Conservation (phyloP, 2,113 vertebrate species). For the Podilymbus podiceps region DNA sequence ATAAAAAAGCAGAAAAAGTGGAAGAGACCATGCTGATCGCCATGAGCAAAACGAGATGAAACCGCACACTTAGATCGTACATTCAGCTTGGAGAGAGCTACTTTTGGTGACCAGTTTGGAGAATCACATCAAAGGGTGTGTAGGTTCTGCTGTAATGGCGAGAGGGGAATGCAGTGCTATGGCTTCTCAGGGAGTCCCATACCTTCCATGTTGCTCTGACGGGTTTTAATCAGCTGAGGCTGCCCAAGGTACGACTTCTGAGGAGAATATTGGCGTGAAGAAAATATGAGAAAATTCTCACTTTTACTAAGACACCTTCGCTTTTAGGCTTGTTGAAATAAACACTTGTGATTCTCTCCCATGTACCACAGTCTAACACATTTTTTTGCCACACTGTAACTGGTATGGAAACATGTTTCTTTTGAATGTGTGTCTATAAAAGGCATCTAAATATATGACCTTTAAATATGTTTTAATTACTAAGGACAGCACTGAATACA, state of each 20-base stretch:
- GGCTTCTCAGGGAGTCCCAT: neutral
- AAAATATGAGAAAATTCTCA: neutral
- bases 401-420: neutral
- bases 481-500: neutral
- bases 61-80: neutral
- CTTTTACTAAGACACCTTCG: neutral
- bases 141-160: rapidly evolving
- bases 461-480: neutral
- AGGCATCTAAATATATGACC: neutral
- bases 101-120: neutral
- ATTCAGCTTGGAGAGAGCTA: neutral
- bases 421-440: neutral
- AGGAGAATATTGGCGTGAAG: neutral
- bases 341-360: neutral
- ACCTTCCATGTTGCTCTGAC: rapidly evolving
- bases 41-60: neutral
- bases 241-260: neutral
- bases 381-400: neutral
- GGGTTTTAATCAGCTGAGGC: neutral
- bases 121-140: neutral
- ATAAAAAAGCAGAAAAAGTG: neutral
- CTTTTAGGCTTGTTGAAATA: neutral
- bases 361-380: neutral
- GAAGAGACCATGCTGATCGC: neutral
- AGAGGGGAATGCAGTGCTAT: neutral